These are phyloP conservation scores for Scaptomyza reducta DNA, from an alignment of 2,888 invertebrate genomes.

Conservation along the genomic window DNA sequence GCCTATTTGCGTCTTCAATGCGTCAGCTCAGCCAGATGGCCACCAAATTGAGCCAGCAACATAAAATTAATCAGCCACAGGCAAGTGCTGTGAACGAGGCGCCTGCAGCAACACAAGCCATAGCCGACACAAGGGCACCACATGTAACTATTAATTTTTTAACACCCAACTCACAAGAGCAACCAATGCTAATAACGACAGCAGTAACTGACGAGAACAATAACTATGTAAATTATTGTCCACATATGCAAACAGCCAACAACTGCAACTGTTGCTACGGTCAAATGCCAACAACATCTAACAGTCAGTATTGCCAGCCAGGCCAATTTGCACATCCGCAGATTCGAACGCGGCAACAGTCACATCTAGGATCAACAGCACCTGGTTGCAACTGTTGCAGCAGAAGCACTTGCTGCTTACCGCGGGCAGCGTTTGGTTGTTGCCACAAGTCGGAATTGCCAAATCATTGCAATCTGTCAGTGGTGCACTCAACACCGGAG, in stretches of 20 bases:
- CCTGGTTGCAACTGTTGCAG: conserved; percentile 14
- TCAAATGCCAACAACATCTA: conserved; percentile 5
- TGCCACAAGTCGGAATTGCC: background rate
- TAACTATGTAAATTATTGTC: conserved; percentile 16
- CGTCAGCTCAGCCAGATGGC: conserved; percentile 6
- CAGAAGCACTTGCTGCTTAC: conserved; percentile 32
- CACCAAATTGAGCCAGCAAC: conserved; percentile 4
- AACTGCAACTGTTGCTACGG: conserved; percentile 39
- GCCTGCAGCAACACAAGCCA: background rate
- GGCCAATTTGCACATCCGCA: conserved; percentile 1
- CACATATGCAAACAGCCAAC: background rate
- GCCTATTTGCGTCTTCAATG: background rate
- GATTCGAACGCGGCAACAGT: conserved; percentile 5
- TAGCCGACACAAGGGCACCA: conserved; percentile 12
- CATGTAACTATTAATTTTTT: conserved; percentile 51
- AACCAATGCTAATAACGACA: conserved; percentile 12
- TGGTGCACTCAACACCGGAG: too few relatives aligned
- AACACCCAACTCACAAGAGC: conserved; percentile 11
- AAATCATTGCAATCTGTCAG: background rate
- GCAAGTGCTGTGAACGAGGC: background rate
- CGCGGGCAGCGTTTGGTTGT: conserved; percentile 27
- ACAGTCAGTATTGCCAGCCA: conserved; percentile 6
- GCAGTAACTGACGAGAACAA: conserved; percentile 16
- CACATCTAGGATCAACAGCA: conserved; percentile 17
- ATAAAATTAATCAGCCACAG: background rate